A percentile compares a stretch with the other conserved stretches of the same genome.
These are phyloP conservation scores for Clostera curtula DNA, from an alignment of 2,888 invertebrate species.

Conservation along the genomic window DNA sequence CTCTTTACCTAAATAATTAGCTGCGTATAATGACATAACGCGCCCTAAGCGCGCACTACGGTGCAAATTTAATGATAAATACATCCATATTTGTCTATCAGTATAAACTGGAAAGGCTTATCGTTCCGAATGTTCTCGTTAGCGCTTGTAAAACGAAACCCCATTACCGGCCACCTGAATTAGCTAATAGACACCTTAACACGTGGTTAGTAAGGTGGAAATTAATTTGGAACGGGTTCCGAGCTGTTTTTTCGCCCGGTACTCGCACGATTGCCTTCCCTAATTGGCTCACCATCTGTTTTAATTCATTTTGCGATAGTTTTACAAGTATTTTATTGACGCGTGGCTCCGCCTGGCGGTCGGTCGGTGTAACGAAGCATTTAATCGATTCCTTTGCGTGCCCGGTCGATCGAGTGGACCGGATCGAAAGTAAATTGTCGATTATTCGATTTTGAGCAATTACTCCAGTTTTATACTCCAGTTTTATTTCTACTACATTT, in stretches of 20 bases:
- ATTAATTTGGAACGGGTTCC: slow-evolving; percentile 29
- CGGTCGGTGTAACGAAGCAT: slow-evolving; percentile 57
- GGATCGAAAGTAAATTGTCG: slow-evolving; percentile 43
- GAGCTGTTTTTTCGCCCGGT: slow-evolving; percentile 61
- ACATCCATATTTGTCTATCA: slow-evolving; percentile 73
- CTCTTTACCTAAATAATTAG: slow-evolving; percentile 47
- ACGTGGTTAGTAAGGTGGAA: slow-evolving; percentile 26
- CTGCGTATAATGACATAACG: slow-evolving; percentile 48
- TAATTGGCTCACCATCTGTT: slow-evolving; percentile 73
- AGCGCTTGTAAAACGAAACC: slow-evolving; percentile 65
- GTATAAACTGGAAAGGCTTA: slow-evolving; percentile 63
- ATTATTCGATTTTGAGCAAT: slow-evolving; percentile 45
- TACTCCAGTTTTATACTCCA: slow-evolving; percentile 30
- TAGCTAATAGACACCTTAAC: slow-evolving; percentile 38
- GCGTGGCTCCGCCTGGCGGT: slow-evolving; percentile 68
- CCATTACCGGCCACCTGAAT: slow-evolving; percentile 40
- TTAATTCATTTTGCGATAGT: slow-evolving; percentile 74
- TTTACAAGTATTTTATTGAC: slow-evolving; percentile 74
- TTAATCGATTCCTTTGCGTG: slow-evolving; percentile 71
- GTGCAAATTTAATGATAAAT: slow-evolving; percentile 68
- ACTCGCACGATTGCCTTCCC: slow-evolving; percentile 72
- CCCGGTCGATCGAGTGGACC: slow-evolving; percentile 48
- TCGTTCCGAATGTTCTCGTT: slow-evolving; percentile 61
- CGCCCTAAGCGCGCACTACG: slow-evolving; percentile 36
- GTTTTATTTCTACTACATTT: slow-evolving; percentile 30